Base-by-base conservation (phyloP, 2,888 invertebrate species). In the Toxonevra muliebris region DNA sequence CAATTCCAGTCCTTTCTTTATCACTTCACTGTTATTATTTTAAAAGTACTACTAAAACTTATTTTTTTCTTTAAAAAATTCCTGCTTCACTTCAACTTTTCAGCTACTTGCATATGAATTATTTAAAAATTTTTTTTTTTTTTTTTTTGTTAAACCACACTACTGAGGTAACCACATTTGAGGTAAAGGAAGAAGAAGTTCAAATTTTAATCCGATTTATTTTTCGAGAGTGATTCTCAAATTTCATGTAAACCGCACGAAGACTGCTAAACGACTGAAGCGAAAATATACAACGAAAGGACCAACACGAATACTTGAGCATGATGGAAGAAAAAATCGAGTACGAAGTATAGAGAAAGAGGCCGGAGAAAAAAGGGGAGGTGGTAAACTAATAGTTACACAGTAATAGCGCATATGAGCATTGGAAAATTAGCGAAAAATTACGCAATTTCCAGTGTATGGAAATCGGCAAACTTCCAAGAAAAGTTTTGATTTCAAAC, bases 371-470 rank as follows among this genome's bases (percentile, higher is more conserved):
- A 7, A 7, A 5, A 5, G 48, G 9, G 11, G n/a, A 13, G 48
- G 30, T 2, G 30, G 30, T 30, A 30, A 30, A 30, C 3, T 30
- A 30, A 30, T 30, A 30, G 30, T 30, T 30, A 30, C 30, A 30
- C 30, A 4, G 30, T 4, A 30, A 30, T 30, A 48, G 52, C 58
- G 58, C 65, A 48, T 58, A 58, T 15, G 43, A 11, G 52, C 30
- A 59, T 52, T 64, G 64, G 64, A 64, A 64, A n/a, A 41, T 64
- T 43, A 30, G 65, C 59, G 53, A 48, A 60, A 74, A 79, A 78
- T 79, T 80, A 79, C 80, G 79, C 79, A 80, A 80, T 74, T 80
- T 78, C 77, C 78, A 77, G 74, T 50, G 75, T n/a, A 40, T 50
- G 71, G 71, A 69, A 71, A 68, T 74, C 72, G 72, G 74, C 72